These are phyloP conservation scores for Platyrinchus mystaceus DNA, from an alignment of 2,797 vertebrate species.

Conservation along the genomic window DNA sequence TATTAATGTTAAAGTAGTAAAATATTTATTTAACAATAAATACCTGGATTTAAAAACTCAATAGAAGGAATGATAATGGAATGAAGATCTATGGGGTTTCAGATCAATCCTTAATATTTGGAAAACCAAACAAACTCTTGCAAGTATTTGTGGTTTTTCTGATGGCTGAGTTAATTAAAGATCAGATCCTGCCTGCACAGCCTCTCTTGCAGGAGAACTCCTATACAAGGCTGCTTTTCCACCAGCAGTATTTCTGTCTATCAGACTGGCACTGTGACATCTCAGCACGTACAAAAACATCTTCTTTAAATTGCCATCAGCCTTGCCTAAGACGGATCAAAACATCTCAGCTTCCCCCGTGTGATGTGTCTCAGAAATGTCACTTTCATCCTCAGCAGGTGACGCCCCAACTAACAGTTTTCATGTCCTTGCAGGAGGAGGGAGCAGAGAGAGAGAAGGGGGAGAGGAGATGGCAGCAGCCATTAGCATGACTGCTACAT, in stretches of 20 bases:
- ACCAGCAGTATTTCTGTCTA: not conserved
- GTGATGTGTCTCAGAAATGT: not conserved
- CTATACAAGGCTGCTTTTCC: not conserved
- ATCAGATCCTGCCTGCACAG: not conserved
- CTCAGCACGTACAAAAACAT: not conserved
- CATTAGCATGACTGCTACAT: not conserved
- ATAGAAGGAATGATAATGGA: not conserved
- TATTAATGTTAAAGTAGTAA: not conserved
- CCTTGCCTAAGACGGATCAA: not conserved
- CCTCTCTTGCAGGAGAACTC: not conserved
- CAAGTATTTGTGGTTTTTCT: not conserved
- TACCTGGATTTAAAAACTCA: not conserved
- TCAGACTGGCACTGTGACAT: not conserved
- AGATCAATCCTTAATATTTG: not conserved
- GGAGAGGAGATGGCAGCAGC: not conserved
- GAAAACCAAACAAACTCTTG: not conserved
- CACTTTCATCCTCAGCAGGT: not conserved
- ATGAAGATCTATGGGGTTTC: not conserved
- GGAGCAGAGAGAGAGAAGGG: not conserved
- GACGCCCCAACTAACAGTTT: not conserved
- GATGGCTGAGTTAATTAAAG: not conserved
- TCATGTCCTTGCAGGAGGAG: not conserved
- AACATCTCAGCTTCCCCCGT: not conserved
- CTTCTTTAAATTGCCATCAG: conserved; percentile 33
- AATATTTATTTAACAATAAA: not conserved